These are phyloP conservation scores for Trichonephila clavipes DNA, from an alignment of 1,140 invertebrate species.

Conservation along the genomic window DNA sequence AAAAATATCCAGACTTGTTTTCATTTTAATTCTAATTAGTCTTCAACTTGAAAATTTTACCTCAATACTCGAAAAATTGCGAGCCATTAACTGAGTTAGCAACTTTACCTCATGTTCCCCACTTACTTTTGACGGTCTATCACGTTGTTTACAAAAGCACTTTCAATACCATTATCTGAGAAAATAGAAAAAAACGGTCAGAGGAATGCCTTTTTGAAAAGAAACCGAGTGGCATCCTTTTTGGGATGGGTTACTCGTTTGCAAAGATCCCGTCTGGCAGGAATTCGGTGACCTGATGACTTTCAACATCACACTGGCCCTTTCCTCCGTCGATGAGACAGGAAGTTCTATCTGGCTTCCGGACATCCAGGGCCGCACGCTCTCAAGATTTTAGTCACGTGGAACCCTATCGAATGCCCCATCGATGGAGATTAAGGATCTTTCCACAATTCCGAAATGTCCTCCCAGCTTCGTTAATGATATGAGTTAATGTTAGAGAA, in stretches of 20 bases:
- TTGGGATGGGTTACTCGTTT: not conserved
- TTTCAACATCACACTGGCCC: conserved; percentile 29
- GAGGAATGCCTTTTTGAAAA: not conserved
- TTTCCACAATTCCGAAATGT: not conserved
- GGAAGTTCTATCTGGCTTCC: conserved; percentile 28
- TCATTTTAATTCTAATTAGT: too few relatives aligned
- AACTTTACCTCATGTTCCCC: too few relatives aligned
- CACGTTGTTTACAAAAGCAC: not conserved
- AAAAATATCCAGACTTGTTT: too few relatives aligned
- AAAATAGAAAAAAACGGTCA: not conserved
- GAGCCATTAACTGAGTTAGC: too few relatives aligned
- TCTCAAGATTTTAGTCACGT: conserved; percentile 44
- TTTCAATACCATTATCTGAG: not conserved
- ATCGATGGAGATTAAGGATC: not conserved
- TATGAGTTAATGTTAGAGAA: too few relatives aligned
- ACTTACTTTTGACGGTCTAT: too few relatives aligned
- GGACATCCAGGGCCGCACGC: not conserved
- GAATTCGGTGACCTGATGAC: conserved; percentile 58
- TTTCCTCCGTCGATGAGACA: not conserved
- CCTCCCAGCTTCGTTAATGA: not conserved
- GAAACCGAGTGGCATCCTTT: not conserved
- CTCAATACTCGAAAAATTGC: too few relatives aligned
- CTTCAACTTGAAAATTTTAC: too few relatives aligned
- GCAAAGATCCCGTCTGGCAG: conserved; percentile 35
- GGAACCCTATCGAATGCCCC: not conserved